A percentile compares a stretch with the other conserved stretches of the same genome.
Conservation (phyloP, 2,113 vertebrate species). For the Petaurus breviceps region DNA sequence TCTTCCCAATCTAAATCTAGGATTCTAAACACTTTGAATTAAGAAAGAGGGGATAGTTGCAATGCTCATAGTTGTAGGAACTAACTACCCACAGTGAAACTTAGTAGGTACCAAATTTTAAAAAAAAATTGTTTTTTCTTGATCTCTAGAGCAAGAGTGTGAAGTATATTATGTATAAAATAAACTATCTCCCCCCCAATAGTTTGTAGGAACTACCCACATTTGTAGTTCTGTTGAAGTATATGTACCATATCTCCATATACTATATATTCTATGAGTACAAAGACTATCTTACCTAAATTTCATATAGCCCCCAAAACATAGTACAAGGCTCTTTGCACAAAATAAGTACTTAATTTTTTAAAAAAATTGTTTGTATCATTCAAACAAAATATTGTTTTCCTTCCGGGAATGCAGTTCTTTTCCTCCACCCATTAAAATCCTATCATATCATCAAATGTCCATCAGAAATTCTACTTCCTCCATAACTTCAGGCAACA, state of each 20-base stretch:
- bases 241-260: not conserved
- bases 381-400: slow-evolving; percentile 17
- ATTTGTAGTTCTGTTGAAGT: not conserved
- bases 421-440: slow-evolving; percentile 36
- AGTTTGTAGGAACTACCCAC: not conserved
- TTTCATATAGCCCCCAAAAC: not conserved
- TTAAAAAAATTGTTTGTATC: not conserved
- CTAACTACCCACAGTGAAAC: not conserved
- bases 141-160: too few relatives aligned
- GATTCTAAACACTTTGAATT: not conserved
- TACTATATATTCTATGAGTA: not conserved
- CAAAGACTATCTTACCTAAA: not conserved
- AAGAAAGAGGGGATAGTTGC: not conserved
- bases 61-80: not conserved
- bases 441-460: not conserved
- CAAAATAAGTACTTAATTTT: not conserved
- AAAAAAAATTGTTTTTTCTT: too few relatives aligned
- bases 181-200: too few relatives aligned
- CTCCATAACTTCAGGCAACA: slow-evolving; percentile 15
- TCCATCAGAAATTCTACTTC: not conserved
- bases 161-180: too few relatives aligned
- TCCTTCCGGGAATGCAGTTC: slow-evolving; percentile 1
- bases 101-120: too few relatives aligned
- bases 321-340: not conserved
- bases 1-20: not conserved